phyloP scores from a whole-genome alignment of 2,888 invertebrate species.

The Dusona sp. region DNA sequence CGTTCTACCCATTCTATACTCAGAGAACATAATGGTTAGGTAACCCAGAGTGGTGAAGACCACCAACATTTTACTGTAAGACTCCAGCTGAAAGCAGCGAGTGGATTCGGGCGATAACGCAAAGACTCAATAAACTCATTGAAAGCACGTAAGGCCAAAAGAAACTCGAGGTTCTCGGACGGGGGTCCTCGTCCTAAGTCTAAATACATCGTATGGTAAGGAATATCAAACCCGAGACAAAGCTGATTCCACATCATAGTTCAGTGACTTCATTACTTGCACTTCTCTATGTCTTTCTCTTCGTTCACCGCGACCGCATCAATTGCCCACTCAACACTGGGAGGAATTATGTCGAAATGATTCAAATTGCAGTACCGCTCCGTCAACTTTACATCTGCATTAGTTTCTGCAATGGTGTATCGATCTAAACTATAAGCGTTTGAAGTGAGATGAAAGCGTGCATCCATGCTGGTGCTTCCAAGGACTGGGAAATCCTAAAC shows the following conservation, averaged over 20 bases:
- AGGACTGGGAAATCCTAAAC: background rate
- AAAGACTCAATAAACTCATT: conserved; percentile 20
- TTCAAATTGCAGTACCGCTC: background rate
- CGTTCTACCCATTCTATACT: background rate
- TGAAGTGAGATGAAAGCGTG: background rate
- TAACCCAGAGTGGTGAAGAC: background rate
- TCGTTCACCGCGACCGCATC: background rate
- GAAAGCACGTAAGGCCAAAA: conserved; percentile 2
- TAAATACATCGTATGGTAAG: background rate
- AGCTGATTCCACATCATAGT: background rate
- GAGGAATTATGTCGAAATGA: background rate
- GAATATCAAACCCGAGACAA: background rate
- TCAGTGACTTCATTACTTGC: conserved; percentile 11
- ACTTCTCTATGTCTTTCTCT: background rate
- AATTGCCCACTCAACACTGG: background rate
- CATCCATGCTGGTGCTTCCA: background rate
- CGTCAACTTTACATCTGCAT: background rate
- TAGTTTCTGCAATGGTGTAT: background rate
- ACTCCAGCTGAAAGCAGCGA: conserved; percentile 1
- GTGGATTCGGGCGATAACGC: conserved; percentile 11
- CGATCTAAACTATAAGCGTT: background rate
- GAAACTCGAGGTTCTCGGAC: background rate
- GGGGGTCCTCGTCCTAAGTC: background rate
- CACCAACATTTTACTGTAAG: background rate
- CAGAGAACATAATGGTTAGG: conserved; percentile 12